phyloP scores from a whole-genome alignment of 2,113 vertebrate genomes.

The Pedionomus torquatus region DNA sequence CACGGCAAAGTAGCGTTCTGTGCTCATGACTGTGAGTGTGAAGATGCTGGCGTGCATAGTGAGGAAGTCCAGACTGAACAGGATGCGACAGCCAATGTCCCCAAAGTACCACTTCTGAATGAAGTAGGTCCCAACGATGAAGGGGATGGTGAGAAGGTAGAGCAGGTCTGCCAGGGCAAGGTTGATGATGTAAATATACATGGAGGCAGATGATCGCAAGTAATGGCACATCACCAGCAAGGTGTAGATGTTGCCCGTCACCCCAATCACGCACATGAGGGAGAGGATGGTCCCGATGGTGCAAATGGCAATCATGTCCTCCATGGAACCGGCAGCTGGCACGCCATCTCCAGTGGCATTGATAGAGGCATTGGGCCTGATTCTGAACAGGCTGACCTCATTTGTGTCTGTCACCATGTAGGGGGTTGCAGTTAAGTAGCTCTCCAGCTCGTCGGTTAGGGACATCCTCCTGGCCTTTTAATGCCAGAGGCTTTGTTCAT shows the following conservation, averaged over 20 bases:
- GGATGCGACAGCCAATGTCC: conserved; percentile 81
- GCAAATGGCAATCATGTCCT: conserved; percentile 84
- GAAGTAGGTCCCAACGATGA: conserved; percentile 91
- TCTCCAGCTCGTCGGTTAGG: conserved; percentile 14
- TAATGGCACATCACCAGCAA: conserved; percentile 91
- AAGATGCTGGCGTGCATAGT: conserved; percentile 96
- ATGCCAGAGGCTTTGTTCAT: neutral
- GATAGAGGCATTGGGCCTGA: conserved; percentile 48
- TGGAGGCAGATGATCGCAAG: conserved; percentile 86
- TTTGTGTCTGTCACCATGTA: conserved; percentile 75
- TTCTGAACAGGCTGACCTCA: conserved; percentile 66
- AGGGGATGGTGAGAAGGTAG: conserved; percentile 91
- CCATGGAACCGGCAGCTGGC: conserved; percentile 25
- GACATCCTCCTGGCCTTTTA: conserved; percentile 52
- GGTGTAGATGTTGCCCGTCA: conserved; percentile 89
- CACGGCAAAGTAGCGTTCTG: conserved; percentile 88
- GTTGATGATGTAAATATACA: conserved; percentile 95
- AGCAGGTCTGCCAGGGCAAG: conserved; percentile 88
- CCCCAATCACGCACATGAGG: conserved; percentile 87
- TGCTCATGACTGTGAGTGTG: conserved; percentile 91
- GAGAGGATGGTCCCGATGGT: conserved; percentile 87
- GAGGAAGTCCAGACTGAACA: conserved; percentile 91
- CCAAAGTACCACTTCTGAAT: conserved; percentile 91
- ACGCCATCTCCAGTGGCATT: conserved; percentile 56
- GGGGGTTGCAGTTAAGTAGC: conserved; percentile 31